A percentile compares a stretch with the other conserved stretches of the same genome.
phyloP scores from a whole-genome alignment of 2,888 invertebrate genomes.

The Leptinotarsa peninsularis region DNA sequence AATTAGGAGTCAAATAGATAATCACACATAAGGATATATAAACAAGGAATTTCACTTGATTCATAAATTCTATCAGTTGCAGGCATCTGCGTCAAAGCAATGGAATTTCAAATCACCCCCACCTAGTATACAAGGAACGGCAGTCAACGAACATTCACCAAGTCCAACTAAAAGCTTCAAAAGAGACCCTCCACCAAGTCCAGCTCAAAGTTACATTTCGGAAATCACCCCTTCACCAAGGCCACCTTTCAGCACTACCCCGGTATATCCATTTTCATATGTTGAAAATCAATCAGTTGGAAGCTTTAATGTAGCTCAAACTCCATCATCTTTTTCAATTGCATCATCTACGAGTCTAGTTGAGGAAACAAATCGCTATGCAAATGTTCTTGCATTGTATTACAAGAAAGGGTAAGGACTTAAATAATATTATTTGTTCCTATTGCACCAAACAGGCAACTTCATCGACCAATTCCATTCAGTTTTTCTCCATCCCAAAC shows the following conservation, averaged over 20 bases:
- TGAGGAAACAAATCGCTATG: not conserved
- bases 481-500: too few species aligned
- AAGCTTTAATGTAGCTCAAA: conserved; percentile 1
- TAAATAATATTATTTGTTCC: not conserved
- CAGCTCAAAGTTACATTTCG: not conserved
- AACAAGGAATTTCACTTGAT: not conserved
- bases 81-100: not conserved
- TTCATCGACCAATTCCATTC: too few species aligned
- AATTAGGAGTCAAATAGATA: not conserved
- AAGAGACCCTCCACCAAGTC: conserved; percentile 16
- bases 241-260: not conserved
- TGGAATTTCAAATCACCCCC: conserved; percentile 4
- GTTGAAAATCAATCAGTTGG: not conserved
- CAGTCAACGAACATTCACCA: not conserved
- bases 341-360: not conserved
- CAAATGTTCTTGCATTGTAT: conserved; percentile 1
- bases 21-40: not conserved
- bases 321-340: conserved; percentile 3
- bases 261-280: not conserved
- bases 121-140: not conserved
- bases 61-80: not conserved
- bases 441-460: too few species aligned
- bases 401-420: not conserved
- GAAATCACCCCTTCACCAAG: not conserved
- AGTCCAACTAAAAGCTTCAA: conserved; percentile 7